These are phyloP conservation scores for Cataglyphis altisquamis DNA, from an alignment of 2,888 invertebrate species.

Conservation along the genomic window DNA sequence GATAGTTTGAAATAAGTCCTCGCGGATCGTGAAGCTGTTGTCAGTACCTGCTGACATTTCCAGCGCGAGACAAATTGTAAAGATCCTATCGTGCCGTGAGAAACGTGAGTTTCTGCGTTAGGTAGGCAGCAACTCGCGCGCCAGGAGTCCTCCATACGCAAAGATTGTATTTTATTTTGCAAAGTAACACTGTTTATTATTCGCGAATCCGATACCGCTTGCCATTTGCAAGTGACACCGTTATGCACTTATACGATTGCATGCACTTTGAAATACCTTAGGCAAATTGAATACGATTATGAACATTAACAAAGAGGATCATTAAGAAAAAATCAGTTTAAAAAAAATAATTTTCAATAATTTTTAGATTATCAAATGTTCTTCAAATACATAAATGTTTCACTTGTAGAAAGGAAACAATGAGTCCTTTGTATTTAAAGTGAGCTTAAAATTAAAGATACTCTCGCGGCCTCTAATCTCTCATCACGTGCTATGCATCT, in stretches of 20 bases:
- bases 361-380: not conserved
- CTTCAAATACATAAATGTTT: not conserved
- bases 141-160: constrained; percentile 50
- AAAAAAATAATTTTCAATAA: not conserved
- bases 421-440: not conserved
- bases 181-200: constrained; percentile 26
- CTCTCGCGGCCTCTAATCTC: not conserved
- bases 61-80: constrained; percentile 70
- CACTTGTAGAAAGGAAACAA: not conserved
- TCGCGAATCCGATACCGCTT: constrained; percentile 55
- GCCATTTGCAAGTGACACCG: constrained; percentile 67
- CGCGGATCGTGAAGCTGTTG: constrained; percentile 54
- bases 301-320: not conserved
- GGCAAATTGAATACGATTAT: not conserved
- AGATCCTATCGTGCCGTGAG: constrained; percentile 73
- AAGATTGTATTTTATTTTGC: constrained; percentile 63
- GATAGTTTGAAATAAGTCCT: constrained; percentile 42
- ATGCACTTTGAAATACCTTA: not conserved
- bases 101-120: constrained; percentile 64
- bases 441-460: not conserved
- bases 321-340: not conserved
- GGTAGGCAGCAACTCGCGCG: constrained; percentile 23
- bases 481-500: not conserved
- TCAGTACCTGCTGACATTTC: constrained; percentile 70
- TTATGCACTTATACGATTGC: constrained; percentile 51